Percentiles rank a stretch among this genome's conserved stretches.
Evolutionary conservation across 2,888 invertebrate genomes (phyloP).

Genomic region (Perizoma flavofasciatum): DNA sequence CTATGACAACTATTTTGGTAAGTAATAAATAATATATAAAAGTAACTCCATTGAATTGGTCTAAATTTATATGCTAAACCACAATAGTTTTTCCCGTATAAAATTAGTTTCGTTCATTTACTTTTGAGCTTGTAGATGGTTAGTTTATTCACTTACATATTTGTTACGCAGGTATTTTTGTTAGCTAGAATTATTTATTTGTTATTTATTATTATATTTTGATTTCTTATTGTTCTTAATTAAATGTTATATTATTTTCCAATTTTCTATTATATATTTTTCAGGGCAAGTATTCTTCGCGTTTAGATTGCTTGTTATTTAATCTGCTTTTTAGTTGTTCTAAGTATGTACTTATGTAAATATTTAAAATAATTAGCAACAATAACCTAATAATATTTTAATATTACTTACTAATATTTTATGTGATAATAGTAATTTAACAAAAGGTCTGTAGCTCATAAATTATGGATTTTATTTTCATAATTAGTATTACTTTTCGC

Average conservation of each 20-base stretch:
- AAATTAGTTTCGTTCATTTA: neutral
- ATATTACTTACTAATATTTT: no score
- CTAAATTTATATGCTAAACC: no score
- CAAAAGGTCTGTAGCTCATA: no score
- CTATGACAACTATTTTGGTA: conserved; percentile 8
- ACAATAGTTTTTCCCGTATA: no score
- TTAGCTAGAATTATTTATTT: neutral
- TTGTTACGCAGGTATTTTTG: neutral
- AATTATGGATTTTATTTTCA: no score
- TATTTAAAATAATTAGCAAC: conserved; percentile 28
- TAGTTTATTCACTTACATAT: neutral
- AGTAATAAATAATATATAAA: conserved; percentile 1
- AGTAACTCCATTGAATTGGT: neutral
- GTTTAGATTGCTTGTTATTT: conserved; percentile 35
- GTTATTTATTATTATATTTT: conserved; percentile 4
- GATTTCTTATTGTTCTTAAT: conserved; percentile 4
- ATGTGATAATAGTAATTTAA: no score
- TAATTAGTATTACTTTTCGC: no score
- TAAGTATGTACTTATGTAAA: conserved; percentile 29
- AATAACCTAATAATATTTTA: conserved; percentile 17
- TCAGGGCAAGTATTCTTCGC: conserved; percentile 38
- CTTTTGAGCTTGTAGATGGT: neutral
- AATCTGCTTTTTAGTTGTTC: conserved; percentile 39
- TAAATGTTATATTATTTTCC: conserved; percentile 17
- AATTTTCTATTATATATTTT: conserved; percentile 27